phyloP scores from a whole-genome alignment of 2,888 invertebrate species.

The Eledona agricola region DNA sequence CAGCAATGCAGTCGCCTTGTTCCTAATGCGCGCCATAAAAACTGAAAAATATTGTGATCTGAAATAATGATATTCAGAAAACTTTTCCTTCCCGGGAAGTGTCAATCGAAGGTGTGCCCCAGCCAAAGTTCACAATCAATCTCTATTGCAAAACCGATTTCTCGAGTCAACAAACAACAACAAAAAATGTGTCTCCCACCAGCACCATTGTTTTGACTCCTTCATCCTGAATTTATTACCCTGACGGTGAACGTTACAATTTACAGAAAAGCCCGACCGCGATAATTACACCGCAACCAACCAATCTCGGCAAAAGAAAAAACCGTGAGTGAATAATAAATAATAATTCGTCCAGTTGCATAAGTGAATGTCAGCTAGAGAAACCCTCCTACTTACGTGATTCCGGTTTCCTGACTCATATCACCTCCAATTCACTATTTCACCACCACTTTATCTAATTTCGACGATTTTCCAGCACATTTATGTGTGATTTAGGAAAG shows the following conservation, averaged over 20 bases:
- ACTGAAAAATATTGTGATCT: no score
- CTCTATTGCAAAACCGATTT: no score
- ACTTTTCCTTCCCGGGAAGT: no score
- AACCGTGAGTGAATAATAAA: slow-evolving; percentile 21
- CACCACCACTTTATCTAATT: slow-evolving; percentile 21
- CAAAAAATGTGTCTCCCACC: no score
- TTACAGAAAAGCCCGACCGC: background rate
- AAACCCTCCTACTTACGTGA: slow-evolving; percentile 18
- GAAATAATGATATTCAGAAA: no score
- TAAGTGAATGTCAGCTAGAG: slow-evolving; percentile 31
- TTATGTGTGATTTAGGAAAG: slow-evolving; percentile 8
- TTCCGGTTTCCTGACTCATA: slow-evolving; percentile 29
- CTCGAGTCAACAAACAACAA: no score
- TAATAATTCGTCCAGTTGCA: slow-evolving; percentile 30
- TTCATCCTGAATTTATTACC: no score
- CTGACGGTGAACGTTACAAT: slow-evolving; percentile 14
- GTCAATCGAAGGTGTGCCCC: no score
- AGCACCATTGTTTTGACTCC: no score
- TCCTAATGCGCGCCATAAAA: no score
- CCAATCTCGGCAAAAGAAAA: slow-evolving; percentile 9
- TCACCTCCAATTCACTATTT: slow-evolving; percentile 18
- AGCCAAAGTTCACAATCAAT: no score
- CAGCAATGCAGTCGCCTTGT: no score
- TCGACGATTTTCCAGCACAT: slow-evolving; percentile 6
- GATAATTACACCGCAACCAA: slow-evolving; percentile 5